Base-by-base conservation (phyloP, 1,140 invertebrate species). In the Brachystomella parvula region DNA sequence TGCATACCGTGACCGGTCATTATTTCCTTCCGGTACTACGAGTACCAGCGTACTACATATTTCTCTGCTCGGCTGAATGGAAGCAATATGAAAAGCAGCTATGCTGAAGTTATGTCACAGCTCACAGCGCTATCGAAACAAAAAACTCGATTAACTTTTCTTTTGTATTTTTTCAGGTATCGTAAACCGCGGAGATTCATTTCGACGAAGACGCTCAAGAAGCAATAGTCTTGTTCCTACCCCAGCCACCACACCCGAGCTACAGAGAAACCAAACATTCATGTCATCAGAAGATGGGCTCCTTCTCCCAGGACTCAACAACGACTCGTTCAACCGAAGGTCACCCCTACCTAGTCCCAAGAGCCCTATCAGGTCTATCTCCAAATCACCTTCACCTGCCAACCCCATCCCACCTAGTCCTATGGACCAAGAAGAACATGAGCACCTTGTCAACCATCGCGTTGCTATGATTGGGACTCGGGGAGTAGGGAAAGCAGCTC, bases 401-500 rank as follows among this genome's bases (percentile, higher is more conserved):
- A 9, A 6, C 31, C 39, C 26, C n/a, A 76, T 60, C 56, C 64
- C 19, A 28, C 32, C 39, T 47, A 44, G 32, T 32, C 64, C 19
- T 17, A 58, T 61, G 31, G 47, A 61, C 19, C 79, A 80, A 1
- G 61, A 60, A 35, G 32, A 32, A 24, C 66, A 28, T 17, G 72
- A 67, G 35, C 28, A 66, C 9, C 81, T 84, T 24, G 71, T 74
- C 26, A 80, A 79, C 35, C 89, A 89, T 78, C 81, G 82, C 1
- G 90, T 96, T 0, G 87, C 89, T 9, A 86, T 96, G 79, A 77
- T 95, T 3, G 93, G 93, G 0, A 85, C 88, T 0, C 82, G 85
- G 3, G 92, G 91, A 0, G 92, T 95, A 6, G 93, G 93, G 24
- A 96, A 95, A 79, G 89, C 92, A 0, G 86, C 92, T 19, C 82